Percentiles rank a stretch among this genome's conserved stretches.
Evolutionary conservation across 2,888 invertebrate species (phyloP).

Genomic region (Ophraella communa): DNA sequence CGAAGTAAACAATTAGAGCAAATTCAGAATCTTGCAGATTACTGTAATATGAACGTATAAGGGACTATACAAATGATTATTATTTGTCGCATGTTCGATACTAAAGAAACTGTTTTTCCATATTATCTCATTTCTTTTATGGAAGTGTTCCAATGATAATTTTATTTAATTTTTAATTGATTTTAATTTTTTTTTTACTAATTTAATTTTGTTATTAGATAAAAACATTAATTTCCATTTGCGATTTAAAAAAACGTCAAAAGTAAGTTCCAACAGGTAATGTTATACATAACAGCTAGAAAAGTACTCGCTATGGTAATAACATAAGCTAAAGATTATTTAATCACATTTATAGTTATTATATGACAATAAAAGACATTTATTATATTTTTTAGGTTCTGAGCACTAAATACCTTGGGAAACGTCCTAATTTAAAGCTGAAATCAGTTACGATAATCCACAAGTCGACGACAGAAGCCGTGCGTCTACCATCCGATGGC

Average conservation of each 20-base stretch:
- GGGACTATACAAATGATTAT: no score
- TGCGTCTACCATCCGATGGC: constrained; percentile 75
- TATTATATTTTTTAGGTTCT: constrained; percentile 66
- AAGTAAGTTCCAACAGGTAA: constrained; percentile 24
- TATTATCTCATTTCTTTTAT: no score
- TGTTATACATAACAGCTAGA: not conserved
- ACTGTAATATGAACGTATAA: no score
- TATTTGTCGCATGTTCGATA: no score
- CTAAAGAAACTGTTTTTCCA: no score
- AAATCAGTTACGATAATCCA: constrained; percentile 90
- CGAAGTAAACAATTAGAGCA: no score
- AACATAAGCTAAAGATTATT: no score
- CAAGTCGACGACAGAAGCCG: constrained; percentile 88
- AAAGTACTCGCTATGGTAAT: not conserved
- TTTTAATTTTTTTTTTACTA: constrained; percentile 1
- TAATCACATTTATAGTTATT: no score
- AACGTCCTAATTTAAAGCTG: constrained; percentile 79
- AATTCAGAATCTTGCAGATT: no score
- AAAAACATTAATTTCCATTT: constrained; percentile 17
- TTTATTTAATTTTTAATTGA: not conserved
- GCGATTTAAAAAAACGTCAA: constrained; percentile 12
- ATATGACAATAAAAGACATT: no score
- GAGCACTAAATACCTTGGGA: constrained; percentile 82
- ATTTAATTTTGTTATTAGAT: constrained; percentile 12
- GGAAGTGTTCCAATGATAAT: no score